Evolutionary conservation across 2,888 invertebrate species (phyloP).

Genomic region (Diadromus collaris): DNA sequence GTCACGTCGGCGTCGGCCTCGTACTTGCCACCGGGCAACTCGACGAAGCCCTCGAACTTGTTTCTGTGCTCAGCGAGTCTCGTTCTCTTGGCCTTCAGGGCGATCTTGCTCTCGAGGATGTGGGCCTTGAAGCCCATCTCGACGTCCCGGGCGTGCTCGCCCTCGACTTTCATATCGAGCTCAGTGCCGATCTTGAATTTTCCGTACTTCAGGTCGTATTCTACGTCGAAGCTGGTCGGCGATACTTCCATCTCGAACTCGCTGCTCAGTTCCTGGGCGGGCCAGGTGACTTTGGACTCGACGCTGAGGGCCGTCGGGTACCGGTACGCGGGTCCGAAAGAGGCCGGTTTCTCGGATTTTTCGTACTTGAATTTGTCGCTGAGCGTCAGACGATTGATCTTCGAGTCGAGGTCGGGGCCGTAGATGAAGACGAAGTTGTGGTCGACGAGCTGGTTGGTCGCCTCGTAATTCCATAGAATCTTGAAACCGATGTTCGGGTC

Average conservation of each 20-base stretch:
- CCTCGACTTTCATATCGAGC: constrained; percentile 79
- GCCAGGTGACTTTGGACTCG: constrained; percentile 72
- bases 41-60: constrained; percentile 83
- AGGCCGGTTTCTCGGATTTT: constrained; percentile 58
- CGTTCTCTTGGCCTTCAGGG: constrained; percentile 83
- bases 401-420: constrained; percentile 83
- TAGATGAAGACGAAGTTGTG: constrained; percentile 83
- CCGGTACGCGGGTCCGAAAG: constrained; percentile 32
- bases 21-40: constrained; percentile 83
- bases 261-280: constrained; percentile 68
- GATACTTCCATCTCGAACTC: constrained; percentile 83
- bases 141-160: constrained; percentile 81
- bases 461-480: constrained; percentile 82
- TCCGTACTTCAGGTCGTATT: constrained; percentile 82
- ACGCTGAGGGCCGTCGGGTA: constrained; percentile 39
- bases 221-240: constrained; percentile 82
- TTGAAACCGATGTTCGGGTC: constrained; percentile 84
- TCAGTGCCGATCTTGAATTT: constrained; percentile 83
- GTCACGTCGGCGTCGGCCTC: constrained; percentile 83
- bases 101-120: constrained; percentile 81
- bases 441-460: constrained; percentile 74
- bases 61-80: constrained; percentile 83
- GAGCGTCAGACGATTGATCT: constrained; percentile 82
- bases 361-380: constrained; percentile 61
- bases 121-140: constrained; percentile 82